Percentiles rank a stretch among this genome's conserved stretches.
Evolutionary conservation across 2,888 invertebrate species (phyloP).

Genomic region (Timema podura): DNA sequence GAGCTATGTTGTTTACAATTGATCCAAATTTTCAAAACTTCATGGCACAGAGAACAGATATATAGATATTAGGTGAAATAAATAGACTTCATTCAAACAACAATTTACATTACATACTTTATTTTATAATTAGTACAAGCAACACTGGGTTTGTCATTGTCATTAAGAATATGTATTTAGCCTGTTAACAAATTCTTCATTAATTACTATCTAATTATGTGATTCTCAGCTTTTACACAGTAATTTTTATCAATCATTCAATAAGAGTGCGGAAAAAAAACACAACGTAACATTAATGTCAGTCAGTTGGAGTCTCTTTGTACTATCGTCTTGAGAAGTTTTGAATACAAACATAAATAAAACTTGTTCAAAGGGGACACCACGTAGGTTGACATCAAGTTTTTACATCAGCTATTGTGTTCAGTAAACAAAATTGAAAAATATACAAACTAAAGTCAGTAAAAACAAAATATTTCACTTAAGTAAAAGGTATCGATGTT

Average conservation of each 20-base stretch:
- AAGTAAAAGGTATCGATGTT: no score
- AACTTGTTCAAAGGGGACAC: not conserved
- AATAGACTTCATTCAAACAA: constrained; percentile 8
- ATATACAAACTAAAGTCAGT: no score
- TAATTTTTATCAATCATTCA: constrained; percentile 23
- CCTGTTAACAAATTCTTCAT: not conserved
- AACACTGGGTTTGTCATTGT: constrained; percentile 12
- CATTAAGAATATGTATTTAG: constrained; percentile 5
- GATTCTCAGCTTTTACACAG: constrained; percentile 24
- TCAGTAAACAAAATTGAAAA: no score
- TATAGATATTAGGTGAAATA: not conserved
- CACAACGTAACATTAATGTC: constrained; percentile 28
- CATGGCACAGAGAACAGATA: no score
- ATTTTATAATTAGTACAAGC: constrained; percentile 30
- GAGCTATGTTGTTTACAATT: no score
- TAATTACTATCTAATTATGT: constrained; percentile 21
- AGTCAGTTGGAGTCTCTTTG: constrained; percentile 40
- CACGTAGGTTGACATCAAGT: not conserved
- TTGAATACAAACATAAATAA: constrained; percentile 31
- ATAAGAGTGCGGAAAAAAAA: constrained; percentile 19
- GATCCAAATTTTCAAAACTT: no score
- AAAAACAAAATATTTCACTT: no score
- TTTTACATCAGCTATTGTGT: no score
- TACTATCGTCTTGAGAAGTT: constrained; percentile 46
- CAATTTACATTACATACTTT: constrained; percentile 23